Base-by-base conservation (phyloP, 2,113 vertebrate genomes). In the Tragulus kanchil region DNA sequence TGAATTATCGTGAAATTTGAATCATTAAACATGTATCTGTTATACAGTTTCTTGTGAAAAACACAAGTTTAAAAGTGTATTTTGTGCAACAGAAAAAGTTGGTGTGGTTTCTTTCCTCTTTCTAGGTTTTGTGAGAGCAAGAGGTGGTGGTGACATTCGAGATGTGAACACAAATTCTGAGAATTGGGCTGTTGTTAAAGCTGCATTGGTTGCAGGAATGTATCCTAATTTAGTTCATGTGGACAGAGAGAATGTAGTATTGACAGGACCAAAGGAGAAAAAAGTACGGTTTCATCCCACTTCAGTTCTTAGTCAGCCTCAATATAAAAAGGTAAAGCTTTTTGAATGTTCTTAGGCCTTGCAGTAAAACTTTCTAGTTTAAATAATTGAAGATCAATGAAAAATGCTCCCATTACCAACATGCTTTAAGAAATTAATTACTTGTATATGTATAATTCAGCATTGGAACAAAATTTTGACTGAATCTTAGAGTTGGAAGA, bases 171-270 rank as follows among this genome's bases (percentile, higher is more conserved):
- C 98, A 91, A 99, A 99, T 96, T 99, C 99, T 1, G 99, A 99
- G 86, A 99, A 99, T 98, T 99, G 99, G 99, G 99, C 99, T 6
- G 99, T 99, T 6, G 99, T 99, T 89, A 99, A 99, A 98, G 99
- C 99, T 69, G 99, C 99, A 0, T 97, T 99, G 97, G 99, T 99
- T 90, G 98, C 99, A 3, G 99, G 99, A 36, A 99, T 99, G 99
- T 99, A 99, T 97, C 99, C 99, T 84, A 99, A 99, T 96, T 96
- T 99, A 56, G 98, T 99, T 83, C 98, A 99, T 2, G 97, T 99
- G 94, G 98, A 99, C 97, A 98, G 98, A 89, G 98, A 99, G 13
- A 98, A 85, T 75, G 95, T 98, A 56, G 84, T 98, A 89, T 98
- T 99, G 25, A 99, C 98, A 78, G 99, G 98, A 28, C 91, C 98